A percentile compares a stretch with the other conserved stretches of the same genome.
Evolutionary conservation across 2,797 vertebrate genomes (phyloP).

Genomic region (Gila robusta): DNA sequence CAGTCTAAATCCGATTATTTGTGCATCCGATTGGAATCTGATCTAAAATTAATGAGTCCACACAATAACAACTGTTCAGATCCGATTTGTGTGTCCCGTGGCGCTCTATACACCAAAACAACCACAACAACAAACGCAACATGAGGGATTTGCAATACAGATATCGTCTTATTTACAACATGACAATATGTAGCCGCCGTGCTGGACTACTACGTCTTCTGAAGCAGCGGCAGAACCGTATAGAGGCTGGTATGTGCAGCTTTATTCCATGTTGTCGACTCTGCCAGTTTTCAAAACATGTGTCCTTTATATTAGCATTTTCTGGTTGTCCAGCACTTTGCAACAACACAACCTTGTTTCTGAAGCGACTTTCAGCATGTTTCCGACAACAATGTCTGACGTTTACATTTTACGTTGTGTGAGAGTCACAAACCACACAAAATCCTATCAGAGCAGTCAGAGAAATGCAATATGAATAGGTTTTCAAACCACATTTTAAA

Average conservation of each 20-base stretch:
- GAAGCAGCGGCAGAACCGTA: neutral
- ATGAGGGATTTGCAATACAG: neutral
- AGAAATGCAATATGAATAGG: too few relatives aligned
- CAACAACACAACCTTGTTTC: too few relatives aligned
- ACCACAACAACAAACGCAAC: neutral
- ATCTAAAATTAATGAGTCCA: neutral
- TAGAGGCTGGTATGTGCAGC: neutral
- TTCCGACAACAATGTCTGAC: too few relatives aligned
- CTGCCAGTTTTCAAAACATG: neutral
- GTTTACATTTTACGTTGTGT: too few relatives aligned
- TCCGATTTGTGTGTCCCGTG: neutral
- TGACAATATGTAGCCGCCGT: neutral
- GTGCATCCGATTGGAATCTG: neutral
- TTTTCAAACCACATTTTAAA: too few relatives aligned
- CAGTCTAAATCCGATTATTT: neutral
- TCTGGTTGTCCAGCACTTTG: neutral
- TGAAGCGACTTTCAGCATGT: too few relatives aligned
- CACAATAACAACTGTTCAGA: neutral
- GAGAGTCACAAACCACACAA: too few relatives aligned
- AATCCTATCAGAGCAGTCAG: too few relatives aligned
- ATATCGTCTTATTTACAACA: neutral
- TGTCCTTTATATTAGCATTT: neutral
- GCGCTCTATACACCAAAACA: neutral
- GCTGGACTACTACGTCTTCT: neutral
- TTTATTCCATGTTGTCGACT: neutral